Percentiles rank a stretch among this genome's conserved stretches.
These are phyloP conservation scores for Hucho hucho DNA, from an alignment of 2,113 vertebrate species.

Conservation along the genomic window DNA sequence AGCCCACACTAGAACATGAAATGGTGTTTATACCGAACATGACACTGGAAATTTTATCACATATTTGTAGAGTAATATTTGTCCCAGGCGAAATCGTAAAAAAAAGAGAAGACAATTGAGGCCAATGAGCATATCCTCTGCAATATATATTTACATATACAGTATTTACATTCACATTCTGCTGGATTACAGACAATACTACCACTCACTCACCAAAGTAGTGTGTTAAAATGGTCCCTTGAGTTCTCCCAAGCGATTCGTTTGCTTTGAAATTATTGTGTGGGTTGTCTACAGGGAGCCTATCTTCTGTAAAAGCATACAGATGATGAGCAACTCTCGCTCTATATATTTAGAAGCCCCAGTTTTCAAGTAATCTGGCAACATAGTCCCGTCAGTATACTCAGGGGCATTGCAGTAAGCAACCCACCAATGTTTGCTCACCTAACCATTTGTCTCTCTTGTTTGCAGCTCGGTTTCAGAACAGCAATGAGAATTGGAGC, in stretches of 20 bases:
- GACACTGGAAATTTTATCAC: not conserved
- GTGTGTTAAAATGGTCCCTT: not conserved
- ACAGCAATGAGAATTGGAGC: conserved; percentile 58
- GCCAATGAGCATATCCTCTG: not conserved
- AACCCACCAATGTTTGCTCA: not conserved
- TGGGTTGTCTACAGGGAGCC: not conserved
- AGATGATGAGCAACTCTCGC: not conserved
- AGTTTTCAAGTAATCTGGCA: conserved; percentile 10
- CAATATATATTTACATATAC: not conserved
- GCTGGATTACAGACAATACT: not conserved
- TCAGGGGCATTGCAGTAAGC: not conserved
- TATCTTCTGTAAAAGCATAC: not conserved
- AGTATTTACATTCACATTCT: not conserved
- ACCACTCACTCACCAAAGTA: not conserved
- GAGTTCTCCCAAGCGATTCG: not conserved
- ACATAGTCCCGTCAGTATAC: not conserved
- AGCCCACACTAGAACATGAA: not conserved
- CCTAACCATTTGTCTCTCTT: not conserved
- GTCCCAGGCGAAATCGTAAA: not conserved
- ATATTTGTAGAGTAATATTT: not conserved
- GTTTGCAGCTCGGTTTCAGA: conserved; percentile 47
- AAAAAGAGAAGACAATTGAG: not conserved
- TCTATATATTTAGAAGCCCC: conserved; percentile 5
- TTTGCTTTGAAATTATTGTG: conserved; percentile 3
- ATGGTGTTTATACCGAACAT: not conserved